A percentile compares a stretch with the other conserved stretches of the same genome.
Evolutionary conservation across 1,140 invertebrate genomes (phyloP).

Genomic region (Rhopalosiphum maidis): DNA sequence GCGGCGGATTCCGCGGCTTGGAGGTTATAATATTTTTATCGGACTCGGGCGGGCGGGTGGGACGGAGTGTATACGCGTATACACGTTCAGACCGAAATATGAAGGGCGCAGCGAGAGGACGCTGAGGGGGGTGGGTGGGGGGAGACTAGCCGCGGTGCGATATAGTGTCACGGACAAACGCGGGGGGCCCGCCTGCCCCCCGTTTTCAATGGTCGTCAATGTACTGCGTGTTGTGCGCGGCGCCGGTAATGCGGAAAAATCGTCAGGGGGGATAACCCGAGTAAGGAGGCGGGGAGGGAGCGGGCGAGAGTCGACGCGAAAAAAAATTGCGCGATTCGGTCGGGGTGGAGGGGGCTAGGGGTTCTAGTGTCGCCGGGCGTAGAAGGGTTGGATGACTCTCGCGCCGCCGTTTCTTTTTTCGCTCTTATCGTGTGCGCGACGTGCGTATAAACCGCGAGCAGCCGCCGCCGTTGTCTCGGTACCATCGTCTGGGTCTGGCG

Average conservation of each 20-base stretch:
- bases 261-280: too few relatives aligned
- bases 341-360: rapidly evolving
- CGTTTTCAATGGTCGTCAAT: neutral
- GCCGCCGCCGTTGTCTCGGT: neutral
- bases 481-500: neutral
- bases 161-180: constrained; percentile 29
- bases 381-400: neutral
- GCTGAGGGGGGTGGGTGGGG: neutral
- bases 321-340: neutral
- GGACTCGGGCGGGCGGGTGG: neutral
- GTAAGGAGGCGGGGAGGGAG: too few relatives aligned
- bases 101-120: neutral
- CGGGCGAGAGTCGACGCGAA: neutral
- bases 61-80: neutral
- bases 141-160: neutral
- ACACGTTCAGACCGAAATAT: neutral
- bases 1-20: neutral
- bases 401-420: neutral
- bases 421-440: neutral
- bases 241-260: too few relatives aligned
- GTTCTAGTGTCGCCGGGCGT: neutral
- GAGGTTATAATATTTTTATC: neutral
- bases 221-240: too few relatives aligned
- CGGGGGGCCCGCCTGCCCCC: neutral
- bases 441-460: neutral